These are phyloP conservation scores for Myotis davidii DNA, from an alignment of 2,113 vertebrate species.

Conservation along the genomic window DNA sequence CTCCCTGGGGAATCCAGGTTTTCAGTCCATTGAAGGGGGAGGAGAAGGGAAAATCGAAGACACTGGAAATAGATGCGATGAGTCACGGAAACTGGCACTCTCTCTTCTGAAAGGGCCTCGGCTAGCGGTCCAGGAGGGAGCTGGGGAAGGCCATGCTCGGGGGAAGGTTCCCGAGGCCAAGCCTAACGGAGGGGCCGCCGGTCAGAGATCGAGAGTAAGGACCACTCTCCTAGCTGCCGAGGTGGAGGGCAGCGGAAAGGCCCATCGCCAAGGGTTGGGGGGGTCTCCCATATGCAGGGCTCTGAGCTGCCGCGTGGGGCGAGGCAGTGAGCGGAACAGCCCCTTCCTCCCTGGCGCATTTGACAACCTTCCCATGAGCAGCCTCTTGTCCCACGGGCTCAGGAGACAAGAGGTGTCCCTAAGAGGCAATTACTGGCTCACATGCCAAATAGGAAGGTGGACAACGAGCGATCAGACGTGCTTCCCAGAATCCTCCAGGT, in stretches of 20 bases:
- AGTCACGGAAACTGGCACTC: not conserved
- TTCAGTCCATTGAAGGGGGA: not conserved
- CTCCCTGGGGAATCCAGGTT: not conserved
- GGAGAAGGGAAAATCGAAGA: not conserved
- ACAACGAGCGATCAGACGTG: not conserved
- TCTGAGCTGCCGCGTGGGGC: fast-evolving
- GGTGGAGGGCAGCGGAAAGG: fast-evolving
- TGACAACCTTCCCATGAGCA: not conserved
- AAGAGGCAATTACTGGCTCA: not conserved
- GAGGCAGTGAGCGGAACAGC: fast-evolving
- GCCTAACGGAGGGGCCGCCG: fast-evolving
- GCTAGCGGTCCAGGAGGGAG: no score
- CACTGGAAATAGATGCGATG: not conserved
- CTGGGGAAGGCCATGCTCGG: fast-evolving
- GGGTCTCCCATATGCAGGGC: not conserved
- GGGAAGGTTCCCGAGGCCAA: not conserved
- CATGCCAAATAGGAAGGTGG: not conserved
- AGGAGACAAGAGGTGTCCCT: not conserved
- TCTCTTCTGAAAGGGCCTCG: not conserved
- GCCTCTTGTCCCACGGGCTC: not conserved
- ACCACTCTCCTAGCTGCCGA: not conserved
- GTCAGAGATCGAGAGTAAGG: fast-evolving
- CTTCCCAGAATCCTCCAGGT: not conserved
- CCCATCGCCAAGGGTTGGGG: fast-evolving
- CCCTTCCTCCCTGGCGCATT: not conserved